These are phyloP conservation scores for Vandiemenella viatica DNA, from an alignment of 2,888 invertebrate species.

Conservation along the genomic window DNA sequence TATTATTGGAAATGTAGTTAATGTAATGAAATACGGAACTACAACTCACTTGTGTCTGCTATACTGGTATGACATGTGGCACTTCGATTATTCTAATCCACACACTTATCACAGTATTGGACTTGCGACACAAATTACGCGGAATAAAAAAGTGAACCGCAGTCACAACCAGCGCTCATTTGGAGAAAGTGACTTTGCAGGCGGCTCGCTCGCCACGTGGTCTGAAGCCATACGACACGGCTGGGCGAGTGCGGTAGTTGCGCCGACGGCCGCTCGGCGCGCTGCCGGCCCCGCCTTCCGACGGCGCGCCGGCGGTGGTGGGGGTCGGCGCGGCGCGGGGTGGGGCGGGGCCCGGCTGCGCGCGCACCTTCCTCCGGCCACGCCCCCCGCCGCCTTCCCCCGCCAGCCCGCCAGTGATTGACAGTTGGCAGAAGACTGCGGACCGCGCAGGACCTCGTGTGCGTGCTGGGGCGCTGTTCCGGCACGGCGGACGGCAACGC, in stretches of 20 bases:
- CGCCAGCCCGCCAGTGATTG: conserved; percentile 39
- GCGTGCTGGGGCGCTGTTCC: conserved; percentile 31
- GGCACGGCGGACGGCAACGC: conserved; percentile 23
- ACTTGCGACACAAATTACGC: too few species aligned
- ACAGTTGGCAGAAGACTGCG: conserved; percentile 51
- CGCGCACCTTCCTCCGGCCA: conserved; percentile 30
- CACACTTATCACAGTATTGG: too few species aligned
- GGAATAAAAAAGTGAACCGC: too few species aligned
- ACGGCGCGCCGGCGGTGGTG: conserved; percentile 31
- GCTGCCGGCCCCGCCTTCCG: conserved; percentile 24
- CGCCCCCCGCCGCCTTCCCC: conserved; percentile 30
- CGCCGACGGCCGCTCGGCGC: conserved; percentile 15
- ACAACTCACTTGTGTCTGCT: too few species aligned
- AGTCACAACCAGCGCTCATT: too few species aligned
- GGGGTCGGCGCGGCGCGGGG: conserved; percentile 19
- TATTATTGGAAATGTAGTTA: too few species aligned
- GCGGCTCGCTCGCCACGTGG: conserved; percentile 20
- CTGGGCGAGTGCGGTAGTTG: conserved; percentile 13
- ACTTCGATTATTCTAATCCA: too few species aligned
- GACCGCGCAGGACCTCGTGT: conserved; percentile 40
- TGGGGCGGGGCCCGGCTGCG: conserved; percentile 22
- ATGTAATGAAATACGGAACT: too few species aligned
- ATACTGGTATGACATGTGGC: too few species aligned
- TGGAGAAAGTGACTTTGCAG: too few species aligned
- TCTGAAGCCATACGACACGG: too few species aligned